Conservation (phyloP, 1,140 invertebrate genomes). For the Phocides pigmalion region DNA sequence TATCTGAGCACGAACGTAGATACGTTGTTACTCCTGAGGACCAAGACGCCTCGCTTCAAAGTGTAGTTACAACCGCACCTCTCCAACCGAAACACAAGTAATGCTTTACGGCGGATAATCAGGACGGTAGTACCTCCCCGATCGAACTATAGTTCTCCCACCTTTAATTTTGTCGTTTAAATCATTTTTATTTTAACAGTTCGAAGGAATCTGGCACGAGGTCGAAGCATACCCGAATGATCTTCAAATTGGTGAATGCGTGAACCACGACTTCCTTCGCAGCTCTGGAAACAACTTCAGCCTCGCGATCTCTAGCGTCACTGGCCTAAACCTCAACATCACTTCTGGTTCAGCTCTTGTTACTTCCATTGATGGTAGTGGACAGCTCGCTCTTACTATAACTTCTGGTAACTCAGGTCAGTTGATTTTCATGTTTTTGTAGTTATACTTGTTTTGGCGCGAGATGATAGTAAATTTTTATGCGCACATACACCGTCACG, state of each 20-base stretch:
- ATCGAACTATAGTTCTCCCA: too few relatives aligned
- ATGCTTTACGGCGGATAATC: too few relatives aligned
- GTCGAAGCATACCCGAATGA: slow-evolving; percentile 53
- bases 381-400: slow-evolving; percentile 40
- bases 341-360: slow-evolving; percentile 42
- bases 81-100: too few relatives aligned
- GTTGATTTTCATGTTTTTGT: not conserved
- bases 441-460: too few relatives aligned
- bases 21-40: too few relatives aligned
- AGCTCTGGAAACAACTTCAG: slow-evolving; percentile 35
- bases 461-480: too few relatives aligned
- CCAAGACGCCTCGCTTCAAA: too few relatives aligned
- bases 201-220: slow-evolving; percentile 56
- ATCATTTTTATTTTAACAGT: slow-evolving; percentile 39
- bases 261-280: slow-evolving; percentile 41
- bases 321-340: slow-evolving; percentile 32
- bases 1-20: too few relatives aligned
- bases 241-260: slow-evolving; percentile 47
- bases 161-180: too few relatives aligned
- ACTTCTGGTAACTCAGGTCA: slow-evolving; percentile 37
- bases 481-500: too few relatives aligned
- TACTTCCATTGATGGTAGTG: slow-evolving; percentile 42
- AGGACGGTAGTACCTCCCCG: too few relatives aligned
- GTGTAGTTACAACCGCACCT: too few relatives aligned
- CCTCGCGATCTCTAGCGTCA: slow-evolving; percentile 46